Percentiles rank a stretch among this genome's conserved stretches.
These are phyloP conservation scores for Tetranychus piercei DNA, from an alignment of 2,888 invertebrate genomes.

Conservation along the genomic window DNA sequence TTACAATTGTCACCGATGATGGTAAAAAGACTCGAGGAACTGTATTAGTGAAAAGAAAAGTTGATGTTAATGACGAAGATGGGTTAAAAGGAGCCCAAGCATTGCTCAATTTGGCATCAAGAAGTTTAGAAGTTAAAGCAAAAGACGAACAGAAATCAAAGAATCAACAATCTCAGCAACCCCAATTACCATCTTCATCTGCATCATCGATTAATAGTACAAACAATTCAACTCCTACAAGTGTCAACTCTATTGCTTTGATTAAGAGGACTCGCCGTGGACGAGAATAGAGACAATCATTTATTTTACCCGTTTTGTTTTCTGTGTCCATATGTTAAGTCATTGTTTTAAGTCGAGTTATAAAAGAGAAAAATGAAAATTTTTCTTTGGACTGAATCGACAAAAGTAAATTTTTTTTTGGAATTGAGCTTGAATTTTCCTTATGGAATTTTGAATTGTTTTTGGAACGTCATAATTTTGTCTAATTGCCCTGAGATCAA, in stretches of 20 bases:
- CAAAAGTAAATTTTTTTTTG: no score
- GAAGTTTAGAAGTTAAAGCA: not conserved
- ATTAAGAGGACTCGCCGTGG: not conserved
- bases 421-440: no score
- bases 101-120: constrained; percentile 40
- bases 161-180: not conserved
- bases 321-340: no score
- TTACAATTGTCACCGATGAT: constrained; percentile 23
- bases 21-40: constrained; percentile 27
- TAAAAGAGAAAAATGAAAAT: no score
- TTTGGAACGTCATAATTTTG: no score
- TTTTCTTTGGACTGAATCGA: no score
- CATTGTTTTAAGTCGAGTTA: no score
- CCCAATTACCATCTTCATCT: not conserved
- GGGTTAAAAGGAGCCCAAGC: constrained; percentile 53
- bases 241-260: not conserved
- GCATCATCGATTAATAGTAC: not conserved
- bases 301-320: no score
- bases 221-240: not conserved
- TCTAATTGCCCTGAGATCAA: no score
- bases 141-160: not conserved
- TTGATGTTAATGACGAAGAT: constrained; percentile 30
- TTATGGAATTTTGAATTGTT: no score
- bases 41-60: constrained; percentile 6
- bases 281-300: not conserved